Conservation (phyloP, 2,797 vertebrate genomes). For the Melanotaenia maccullochi region DNA sequence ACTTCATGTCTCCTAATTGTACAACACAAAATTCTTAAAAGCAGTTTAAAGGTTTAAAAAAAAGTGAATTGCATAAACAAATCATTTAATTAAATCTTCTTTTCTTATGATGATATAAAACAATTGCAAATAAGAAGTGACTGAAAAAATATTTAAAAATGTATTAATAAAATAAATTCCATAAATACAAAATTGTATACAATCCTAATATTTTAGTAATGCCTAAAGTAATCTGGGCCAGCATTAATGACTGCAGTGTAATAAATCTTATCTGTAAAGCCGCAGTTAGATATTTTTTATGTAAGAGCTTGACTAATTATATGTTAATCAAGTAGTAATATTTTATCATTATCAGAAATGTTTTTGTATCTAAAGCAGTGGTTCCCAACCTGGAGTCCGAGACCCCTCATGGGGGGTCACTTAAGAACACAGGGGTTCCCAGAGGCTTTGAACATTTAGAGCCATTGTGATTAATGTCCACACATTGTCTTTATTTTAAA, state of each 20-base stretch:
- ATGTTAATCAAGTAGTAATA: neutral
- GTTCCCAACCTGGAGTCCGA: no score
- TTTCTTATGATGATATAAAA: neutral
- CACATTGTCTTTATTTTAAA: no score
- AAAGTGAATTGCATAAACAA: neutral
- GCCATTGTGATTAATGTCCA: no score
- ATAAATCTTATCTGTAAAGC: neutral
- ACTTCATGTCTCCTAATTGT: neutral
- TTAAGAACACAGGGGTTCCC: no score
- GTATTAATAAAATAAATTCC: neutral
- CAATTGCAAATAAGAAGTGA: neutral
- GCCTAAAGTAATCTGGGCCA: neutral
- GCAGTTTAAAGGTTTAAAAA: neutral
- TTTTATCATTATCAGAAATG: neutral
- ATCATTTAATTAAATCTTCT: neutral
- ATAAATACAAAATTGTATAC: neutral
- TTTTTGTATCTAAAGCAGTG: neutral
- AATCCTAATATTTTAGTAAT: neutral
- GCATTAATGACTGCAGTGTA: neutral
- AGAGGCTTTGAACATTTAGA: no score
- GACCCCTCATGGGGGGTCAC: no score
- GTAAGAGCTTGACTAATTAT: neutral
- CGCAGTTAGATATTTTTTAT: neutral
- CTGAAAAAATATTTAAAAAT: neutral
- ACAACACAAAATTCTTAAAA: neutral